Conservation (phyloP, 2,113 vertebrate species). For the Dinomys branickii region DNA sequence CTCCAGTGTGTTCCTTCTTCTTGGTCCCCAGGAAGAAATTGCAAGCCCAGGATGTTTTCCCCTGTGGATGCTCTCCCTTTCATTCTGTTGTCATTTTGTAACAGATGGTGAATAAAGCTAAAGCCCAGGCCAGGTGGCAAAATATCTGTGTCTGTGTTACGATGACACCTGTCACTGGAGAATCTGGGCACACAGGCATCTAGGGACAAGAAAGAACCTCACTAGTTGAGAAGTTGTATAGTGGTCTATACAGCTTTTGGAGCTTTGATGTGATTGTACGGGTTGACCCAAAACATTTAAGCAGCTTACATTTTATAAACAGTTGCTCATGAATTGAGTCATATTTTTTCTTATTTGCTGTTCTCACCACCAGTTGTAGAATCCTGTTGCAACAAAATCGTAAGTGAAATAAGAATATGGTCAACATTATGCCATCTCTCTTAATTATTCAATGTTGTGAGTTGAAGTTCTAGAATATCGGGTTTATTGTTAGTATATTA, state of each 20-base stretch:
- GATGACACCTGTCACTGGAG: slow-evolving; percentile 56
- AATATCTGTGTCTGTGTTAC: slow-evolving; percentile 57
- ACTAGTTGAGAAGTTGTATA: neutral
- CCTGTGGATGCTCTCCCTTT: neutral
- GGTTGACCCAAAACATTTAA: neutral
- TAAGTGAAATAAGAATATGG: neutral
- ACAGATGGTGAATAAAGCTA: slow-evolving; percentile 76
- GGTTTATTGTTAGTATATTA: neutral
- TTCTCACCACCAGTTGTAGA: neutral
- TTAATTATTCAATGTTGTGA: neutral
- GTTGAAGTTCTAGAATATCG: neutral
- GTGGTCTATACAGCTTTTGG: neutral
- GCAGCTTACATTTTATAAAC: neutral
- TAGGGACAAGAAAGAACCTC: neutral
- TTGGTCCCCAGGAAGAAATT: neutral
- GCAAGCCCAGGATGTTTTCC: neutral
- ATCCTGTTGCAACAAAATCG: neutral
- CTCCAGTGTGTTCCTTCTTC: neutral
- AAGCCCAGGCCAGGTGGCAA: slow-evolving; percentile 66
- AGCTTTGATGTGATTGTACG: neutral
- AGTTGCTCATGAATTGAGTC: neutral
- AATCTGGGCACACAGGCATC: neutral
- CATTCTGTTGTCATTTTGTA: slow-evolving; percentile 19
- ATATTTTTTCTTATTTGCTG: neutral
- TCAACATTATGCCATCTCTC: neutral